phyloP scores from a whole-genome alignment of 2,888 invertebrate species.

The Tenthredo distinguenda region DNA sequence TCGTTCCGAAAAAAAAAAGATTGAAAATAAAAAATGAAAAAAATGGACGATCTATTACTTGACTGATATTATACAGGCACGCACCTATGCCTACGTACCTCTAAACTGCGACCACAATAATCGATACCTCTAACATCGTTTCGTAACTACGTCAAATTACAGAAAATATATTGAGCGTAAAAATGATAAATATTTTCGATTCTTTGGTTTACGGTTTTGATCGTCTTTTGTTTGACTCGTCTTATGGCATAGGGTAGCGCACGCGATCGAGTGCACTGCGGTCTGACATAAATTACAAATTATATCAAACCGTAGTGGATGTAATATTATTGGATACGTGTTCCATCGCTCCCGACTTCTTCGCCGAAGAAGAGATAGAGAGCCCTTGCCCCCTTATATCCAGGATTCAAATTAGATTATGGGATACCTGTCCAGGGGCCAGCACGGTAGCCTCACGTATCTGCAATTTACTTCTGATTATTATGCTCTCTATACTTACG shows the following conservation, averaged over 20 bases:
- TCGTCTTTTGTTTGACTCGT: slow-evolving; percentile 36
- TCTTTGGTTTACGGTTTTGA: neutral
- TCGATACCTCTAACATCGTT: neutral
- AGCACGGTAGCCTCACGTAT: slow-evolving; percentile 78
- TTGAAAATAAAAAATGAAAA: neutral
- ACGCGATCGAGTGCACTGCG: slow-evolving; percentile 50
- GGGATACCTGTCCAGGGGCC: slow-evolving; percentile 51
- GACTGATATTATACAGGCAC: neutral
- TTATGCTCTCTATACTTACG: slow-evolving; percentile 74
- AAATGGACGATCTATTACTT: neutral
- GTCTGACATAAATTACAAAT: slow-evolving; percentile 62
- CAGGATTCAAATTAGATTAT: slow-evolving; percentile 73
- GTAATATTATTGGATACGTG: slow-evolving; percentile 77
- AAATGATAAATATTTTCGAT: slow-evolving; percentile 24
- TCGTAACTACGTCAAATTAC: slow-evolving; percentile 12
- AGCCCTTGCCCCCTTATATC: neutral
- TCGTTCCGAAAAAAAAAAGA: neutral
- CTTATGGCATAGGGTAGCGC: slow-evolving; percentile 12
- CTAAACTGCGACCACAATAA: neutral
- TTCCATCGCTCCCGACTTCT: slow-evolving; percentile 68
- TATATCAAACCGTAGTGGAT: slow-evolving; percentile 75
- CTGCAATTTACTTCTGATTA: slow-evolving; percentile 77
- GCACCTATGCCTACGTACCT: neutral
- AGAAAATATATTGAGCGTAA: slow-evolving; percentile 18
- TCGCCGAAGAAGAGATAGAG: neutral